Percentiles rank a stretch among this genome's conserved stretches.
phyloP scores from a whole-genome alignment of 2,113 vertebrate species.

The Rutilus rutilus region DNA sequence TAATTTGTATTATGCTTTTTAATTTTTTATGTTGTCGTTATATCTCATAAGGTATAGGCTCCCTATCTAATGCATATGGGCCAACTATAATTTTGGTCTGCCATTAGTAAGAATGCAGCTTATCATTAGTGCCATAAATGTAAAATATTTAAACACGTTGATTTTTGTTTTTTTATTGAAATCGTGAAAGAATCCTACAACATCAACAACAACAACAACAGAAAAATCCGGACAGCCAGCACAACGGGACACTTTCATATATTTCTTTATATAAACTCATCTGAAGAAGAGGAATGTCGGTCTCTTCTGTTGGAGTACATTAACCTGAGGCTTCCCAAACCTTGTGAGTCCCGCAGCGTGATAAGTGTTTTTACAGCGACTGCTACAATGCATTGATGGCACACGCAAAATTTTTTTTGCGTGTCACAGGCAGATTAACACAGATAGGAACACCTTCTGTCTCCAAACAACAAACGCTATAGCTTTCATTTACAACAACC shows the following conservation, averaged over 20 bases:
- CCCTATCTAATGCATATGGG: not conserved
- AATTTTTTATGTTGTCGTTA: not conserved
- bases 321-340: constrained; percentile 87
- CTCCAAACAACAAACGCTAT: constrained; percentile 88
- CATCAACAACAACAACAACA: constrained; percentile 70
- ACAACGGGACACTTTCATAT: constrained; percentile 85
- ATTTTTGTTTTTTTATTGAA: constrained; percentile 84
- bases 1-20: not conserved
- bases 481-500: constrained; percentile 91
- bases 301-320: constrained; percentile 84
- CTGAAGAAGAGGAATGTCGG: constrained; percentile 68
- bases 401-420: constrained; percentile 74
- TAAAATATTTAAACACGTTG: constrained; percentile 74
- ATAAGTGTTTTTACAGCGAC: constrained; percentile 72
- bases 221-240: constrained; percentile 85
- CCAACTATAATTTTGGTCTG: not conserved
- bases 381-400: constrained; percentile 74
- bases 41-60: not conserved
- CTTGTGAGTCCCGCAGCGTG: constrained; percentile 55
- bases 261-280: constrained; percentile 72
- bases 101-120: not conserved
- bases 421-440: constrained; percentile 79
- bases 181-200: constrained; percentile 86
- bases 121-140: constrained; percentile 19
- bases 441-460: constrained; percentile 79